A percentile compares a stretch with the other conserved stretches of the same genome.
These are phyloP conservation scores for Caenorhabditis sp. DNA, from an alignment of 2,888 invertebrate genomes.

Conservation along the genomic window DNA sequence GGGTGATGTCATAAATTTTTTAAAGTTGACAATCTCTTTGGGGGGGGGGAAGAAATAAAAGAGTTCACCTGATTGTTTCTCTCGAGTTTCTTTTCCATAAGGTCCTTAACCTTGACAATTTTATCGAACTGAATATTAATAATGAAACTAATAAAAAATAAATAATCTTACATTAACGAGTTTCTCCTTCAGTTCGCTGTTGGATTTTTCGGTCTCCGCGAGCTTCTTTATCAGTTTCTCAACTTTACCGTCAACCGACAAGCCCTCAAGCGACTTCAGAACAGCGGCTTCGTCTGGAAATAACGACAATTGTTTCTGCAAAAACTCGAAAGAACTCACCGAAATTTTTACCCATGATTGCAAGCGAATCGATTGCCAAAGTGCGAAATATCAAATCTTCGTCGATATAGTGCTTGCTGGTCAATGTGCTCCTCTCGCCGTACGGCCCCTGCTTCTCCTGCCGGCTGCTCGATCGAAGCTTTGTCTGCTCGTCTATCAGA, in stretches of 20 bases:
- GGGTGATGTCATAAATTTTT: slow-evolving; percentile 8
- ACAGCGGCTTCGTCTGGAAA: slow-evolving; percentile 58
- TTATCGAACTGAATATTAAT: slow-evolving; percentile 64
- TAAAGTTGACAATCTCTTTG: too few species aligned
- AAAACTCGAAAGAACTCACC: slow-evolving; percentile 30
- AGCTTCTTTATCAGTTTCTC: slow-evolving; percentile 60
- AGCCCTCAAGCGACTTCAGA: slow-evolving; percentile 65
- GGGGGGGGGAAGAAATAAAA: neutral
- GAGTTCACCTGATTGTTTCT: slow-evolving; percentile 63
- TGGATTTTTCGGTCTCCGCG: slow-evolving; percentile 55
- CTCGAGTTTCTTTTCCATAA: slow-evolving; percentile 70
- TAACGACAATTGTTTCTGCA: neutral
- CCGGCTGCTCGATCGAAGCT: slow-evolving; percentile 37
- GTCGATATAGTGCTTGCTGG: slow-evolving; percentile 32
- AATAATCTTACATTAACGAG: slow-evolving; percentile 43
- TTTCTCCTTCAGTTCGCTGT: slow-evolving; percentile 55
- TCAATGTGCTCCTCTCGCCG: slow-evolving; percentile 9
- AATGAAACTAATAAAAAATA: neutral
- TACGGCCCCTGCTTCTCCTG: slow-evolving; percentile 19
- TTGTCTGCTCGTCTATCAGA: slow-evolving; percentile 9
- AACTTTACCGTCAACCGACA: slow-evolving; percentile 62
- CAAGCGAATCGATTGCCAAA: slow-evolving; percentile 3
- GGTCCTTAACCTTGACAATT: slow-evolving; percentile 64
- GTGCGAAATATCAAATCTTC: slow-evolving; percentile 34
- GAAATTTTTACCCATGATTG: slow-evolving; percentile 46